Evolutionary conservation across 2,888 invertebrate genomes (phyloP).

Genomic region (Gortyna flavago): DNA sequence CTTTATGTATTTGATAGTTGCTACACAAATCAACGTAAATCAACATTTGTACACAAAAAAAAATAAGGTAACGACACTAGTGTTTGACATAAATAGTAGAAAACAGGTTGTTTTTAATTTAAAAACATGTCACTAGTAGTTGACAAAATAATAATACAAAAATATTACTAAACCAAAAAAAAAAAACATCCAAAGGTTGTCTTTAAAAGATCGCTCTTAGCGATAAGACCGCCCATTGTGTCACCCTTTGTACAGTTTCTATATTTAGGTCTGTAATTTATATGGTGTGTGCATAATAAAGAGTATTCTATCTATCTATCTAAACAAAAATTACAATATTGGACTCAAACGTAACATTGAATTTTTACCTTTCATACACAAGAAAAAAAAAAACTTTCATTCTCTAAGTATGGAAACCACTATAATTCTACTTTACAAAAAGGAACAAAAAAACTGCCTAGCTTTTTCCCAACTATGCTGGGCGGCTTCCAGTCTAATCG

Average conservation of each 20-base stretch:
- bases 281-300: no score
- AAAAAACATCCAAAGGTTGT: no score
- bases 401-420: background rate
- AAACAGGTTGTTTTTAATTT: background rate
- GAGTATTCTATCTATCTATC: no score
- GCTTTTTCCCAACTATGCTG: background rate
- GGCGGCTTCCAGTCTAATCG: background rate
- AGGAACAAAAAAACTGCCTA: background rate
- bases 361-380: background rate
- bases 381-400: background rate
- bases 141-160: slow-evolving; percentile 41
- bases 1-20: no score
- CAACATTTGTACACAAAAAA: background rate
- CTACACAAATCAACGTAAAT: no score
- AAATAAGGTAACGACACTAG: slow-evolving; percentile 75
- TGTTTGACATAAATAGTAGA: slow-evolving; percentile 69
- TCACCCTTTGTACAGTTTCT: no score
- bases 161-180: no score
- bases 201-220: no score
- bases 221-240: no score
- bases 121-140: slow-evolving; percentile 50
- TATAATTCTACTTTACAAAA: background rate
- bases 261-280: no score
- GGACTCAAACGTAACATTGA: fast-evolving
- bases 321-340: background rate